These are phyloP conservation scores for Ophion obscuratus DNA, from an alignment of 2,888 invertebrate species.

Conservation along the genomic window DNA sequence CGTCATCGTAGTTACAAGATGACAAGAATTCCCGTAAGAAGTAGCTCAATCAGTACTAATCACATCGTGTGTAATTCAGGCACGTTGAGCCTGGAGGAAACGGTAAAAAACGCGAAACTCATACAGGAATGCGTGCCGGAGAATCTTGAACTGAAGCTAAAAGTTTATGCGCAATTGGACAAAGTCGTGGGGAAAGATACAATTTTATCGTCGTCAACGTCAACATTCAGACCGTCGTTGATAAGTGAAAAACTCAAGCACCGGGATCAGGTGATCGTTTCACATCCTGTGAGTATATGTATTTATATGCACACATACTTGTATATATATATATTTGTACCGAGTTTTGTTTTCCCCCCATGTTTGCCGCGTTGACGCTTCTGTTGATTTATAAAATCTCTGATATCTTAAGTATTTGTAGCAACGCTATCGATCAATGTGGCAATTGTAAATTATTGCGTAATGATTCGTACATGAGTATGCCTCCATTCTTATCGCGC, in stretches of 20 bases:
- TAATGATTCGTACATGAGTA: not conserved
- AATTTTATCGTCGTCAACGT: conserved; percentile 96
- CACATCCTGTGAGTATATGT: conserved; percentile 90
- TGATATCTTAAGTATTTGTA: conserved; percentile 31
- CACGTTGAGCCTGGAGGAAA: conserved; percentile 88
- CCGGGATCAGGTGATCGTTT: conserved; percentile 89
- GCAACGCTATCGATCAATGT: conserved; percentile 17
- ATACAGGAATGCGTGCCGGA: conserved; percentile 98
- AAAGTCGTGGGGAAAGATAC: conserved; percentile 90
- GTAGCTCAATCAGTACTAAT: not conserved
- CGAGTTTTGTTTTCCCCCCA: not conserved
- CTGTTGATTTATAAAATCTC: not conserved
- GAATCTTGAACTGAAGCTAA: conserved; percentile 92
- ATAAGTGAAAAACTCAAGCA: conserved; percentile 93
- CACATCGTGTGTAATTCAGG: conserved; percentile 82
- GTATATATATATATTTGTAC: not conserved
- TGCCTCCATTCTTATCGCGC: not conserved
- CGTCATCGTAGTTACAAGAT: not conserved
- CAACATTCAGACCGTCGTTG: conserved; percentile 94
- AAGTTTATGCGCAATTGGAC: conserved; percentile 92
- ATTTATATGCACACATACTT: not conserved
- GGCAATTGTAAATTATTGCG: conserved; percentile 33
- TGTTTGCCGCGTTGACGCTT: conserved; percentile 10
- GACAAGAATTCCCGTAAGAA: not conserved
- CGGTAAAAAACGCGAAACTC: conserved; percentile 91